Evolutionary conservation across 1,140 invertebrate species (phyloP), one percentile per base, ranked within the genome.

Genomic region (Forficula auricularia): DNA sequence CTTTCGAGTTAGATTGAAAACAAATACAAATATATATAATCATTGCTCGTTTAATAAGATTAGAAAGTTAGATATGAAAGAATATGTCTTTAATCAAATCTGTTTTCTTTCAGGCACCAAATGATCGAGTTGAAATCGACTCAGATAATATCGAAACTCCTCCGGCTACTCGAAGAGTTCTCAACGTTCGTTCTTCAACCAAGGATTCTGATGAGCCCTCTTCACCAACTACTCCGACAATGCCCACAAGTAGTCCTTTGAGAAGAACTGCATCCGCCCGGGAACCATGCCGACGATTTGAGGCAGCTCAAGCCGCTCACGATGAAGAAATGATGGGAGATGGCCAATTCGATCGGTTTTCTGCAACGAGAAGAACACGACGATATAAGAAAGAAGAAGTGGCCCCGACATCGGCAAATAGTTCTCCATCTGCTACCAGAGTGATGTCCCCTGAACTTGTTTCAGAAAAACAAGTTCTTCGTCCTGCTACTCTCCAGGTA

Each of bases 141-240:
- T 82, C 82, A 2, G 85, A 90, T 49, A 90, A 90, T 49, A 83
- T 88, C 13, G 84, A 89, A 66, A 88, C 85, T 3, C 84, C 85
- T 3, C 84, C 84, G 1, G 78, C 75, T 0, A 79, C 75, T 9
- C 67, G 84, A 42, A 72, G 77, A 52, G 59, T 75, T 2, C 76
- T 79, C 52, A 72, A 68, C 45, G 4, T 27, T 6, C 22, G 10
- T 27, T 27, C 22, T 6, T 6, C 22, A 27, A 27, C 22, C 4
- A 30, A 37, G 9, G 42, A 52, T 16, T 27, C 22, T 6, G 22
- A 27, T 10, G 22, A 27, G 22, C 22, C 22, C 10, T 27, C 22
- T 6, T 27, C 22, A 27, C 22, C 22, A 27, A 27, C 22, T 27
- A 27, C 22, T 10, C 4, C 22, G 4, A 6, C 22, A 6, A 27